Evolutionary conservation across 2,888 invertebrate species (phyloP).

Genomic region (Euphydryas editha): DNA sequence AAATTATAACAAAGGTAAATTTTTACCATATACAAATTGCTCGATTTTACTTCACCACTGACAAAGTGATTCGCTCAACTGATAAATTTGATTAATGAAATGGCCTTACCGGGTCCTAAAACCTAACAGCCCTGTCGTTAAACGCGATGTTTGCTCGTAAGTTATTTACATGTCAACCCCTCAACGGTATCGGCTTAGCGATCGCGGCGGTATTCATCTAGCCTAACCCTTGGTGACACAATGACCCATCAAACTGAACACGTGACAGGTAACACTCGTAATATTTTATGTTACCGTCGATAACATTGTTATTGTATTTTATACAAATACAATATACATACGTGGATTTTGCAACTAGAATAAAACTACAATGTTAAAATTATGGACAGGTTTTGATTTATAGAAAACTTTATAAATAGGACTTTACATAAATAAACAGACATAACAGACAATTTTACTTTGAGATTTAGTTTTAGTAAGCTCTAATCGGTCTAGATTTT

Average conservation of each 20-base stretch:
- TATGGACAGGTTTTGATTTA: too few species aligned
- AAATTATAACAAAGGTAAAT: neutral
- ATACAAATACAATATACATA: neutral
- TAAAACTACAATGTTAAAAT: neutral
- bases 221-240: slow-evolving; percentile 66
- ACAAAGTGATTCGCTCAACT: slow-evolving; percentile 8
- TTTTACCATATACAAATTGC: neutral
- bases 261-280: slow-evolving; percentile 30
- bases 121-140: slow-evolving; percentile 34
- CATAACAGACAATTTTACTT: too few species aligned
- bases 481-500: too few species aligned
- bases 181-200: slow-evolving; percentile 57
- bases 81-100: slow-evolving; percentile 27
- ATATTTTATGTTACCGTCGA: slow-evolving; percentile 33
- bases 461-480: too few species aligned
- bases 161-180: slow-evolving; percentile 64
- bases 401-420: too few species aligned
- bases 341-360: neutral
- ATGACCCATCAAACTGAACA: slow-evolving; percentile 61
- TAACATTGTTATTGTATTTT: neutral
- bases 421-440: too few species aligned
- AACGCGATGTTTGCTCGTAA: slow-evolving; percentile 36
- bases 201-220: slow-evolving; percentile 69
- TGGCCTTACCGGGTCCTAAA: slow-evolving; percentile 28
- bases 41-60: neutral